phyloP scores from a whole-genome alignment of 64 coral and sea anemone genomes.

The Montipora cactus region DNA sequence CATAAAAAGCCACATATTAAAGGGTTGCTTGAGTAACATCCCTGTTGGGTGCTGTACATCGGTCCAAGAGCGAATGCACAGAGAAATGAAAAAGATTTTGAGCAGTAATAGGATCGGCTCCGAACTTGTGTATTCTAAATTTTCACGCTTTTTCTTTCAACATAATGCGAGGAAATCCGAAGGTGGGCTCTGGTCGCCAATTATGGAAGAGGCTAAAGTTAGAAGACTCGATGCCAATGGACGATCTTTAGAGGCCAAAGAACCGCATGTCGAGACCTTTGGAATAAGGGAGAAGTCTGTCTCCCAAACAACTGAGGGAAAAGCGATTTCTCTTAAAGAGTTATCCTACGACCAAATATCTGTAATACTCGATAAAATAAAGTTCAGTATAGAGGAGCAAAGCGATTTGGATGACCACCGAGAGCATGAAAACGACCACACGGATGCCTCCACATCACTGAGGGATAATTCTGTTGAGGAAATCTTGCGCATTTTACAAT shows the following conservation, averaged over 20 bases:
- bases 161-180: conserved; percentile 4
- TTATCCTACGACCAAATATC: neutral
- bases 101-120: conserved; percentile 37
- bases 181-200: neutral
- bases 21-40: conserved; percentile 55
- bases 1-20: conserved; percentile 34
- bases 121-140: conserved; percentile 39
- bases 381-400: neutral
- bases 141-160: conserved; percentile 57
- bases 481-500: conserved; percentile 12
- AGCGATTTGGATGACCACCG: neutral
- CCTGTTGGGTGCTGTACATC: conserved; percentile 49
- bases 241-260: neutral
- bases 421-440: conserved; percentile 10
- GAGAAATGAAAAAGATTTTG: conserved; percentile 53
- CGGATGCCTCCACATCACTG: neutral
- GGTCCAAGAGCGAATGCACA: conserved; percentile 38
- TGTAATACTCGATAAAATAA: conserved; percentile 8
- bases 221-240: neutral
- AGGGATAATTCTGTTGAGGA: neutral
- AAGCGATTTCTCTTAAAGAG: neutral
- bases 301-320: neutral
- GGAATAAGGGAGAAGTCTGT: neutral
- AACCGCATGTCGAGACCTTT: neutral
- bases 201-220: neutral